Conservation (phyloP, 2,113 vertebrate species). For the Austrofundulus limnaeus region DNA sequence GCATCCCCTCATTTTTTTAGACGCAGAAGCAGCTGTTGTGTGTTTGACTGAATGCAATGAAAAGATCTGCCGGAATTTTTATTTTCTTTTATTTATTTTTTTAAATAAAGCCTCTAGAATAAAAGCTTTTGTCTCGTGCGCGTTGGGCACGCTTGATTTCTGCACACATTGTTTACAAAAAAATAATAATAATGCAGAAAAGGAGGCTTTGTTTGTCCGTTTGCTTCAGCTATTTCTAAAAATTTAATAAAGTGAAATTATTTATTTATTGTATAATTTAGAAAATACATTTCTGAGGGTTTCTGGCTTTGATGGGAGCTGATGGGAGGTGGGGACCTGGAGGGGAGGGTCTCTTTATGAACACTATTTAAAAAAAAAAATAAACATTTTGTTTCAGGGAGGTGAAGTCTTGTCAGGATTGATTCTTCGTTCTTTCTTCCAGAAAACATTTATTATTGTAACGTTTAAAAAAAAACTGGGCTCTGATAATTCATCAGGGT, state of each 20-base stretch:
- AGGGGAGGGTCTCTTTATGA: background rate
- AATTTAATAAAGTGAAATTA: too few relatives aligned
- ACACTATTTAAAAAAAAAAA: background rate
- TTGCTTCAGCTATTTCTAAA: too few relatives aligned
- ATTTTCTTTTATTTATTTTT: too few relatives aligned
- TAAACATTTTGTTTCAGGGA: too few relatives aligned
- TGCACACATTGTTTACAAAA: conserved; percentile 1
- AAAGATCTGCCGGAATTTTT: conserved; percentile 21
- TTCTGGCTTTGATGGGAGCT: conserved; percentile 41
- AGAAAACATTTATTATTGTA: background rate
- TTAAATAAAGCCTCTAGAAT: conserved; percentile 37
- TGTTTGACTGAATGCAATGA: conserved; percentile 21
- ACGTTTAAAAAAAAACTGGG: conserved; percentile 8
- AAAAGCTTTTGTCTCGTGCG: conserved; percentile 39
- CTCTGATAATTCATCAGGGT: conserved; percentile 32
- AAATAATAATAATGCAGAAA: background rate
- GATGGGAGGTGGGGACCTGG: background rate
- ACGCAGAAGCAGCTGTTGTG: conserved; percentile 20
- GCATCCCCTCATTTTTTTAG: conserved; percentile 76
- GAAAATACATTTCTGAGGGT: conserved; percentile 65
- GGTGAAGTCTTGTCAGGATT: too few relatives aligned
- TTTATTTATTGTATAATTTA: too few relatives aligned
- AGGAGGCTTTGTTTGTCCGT: conserved; percentile 1
- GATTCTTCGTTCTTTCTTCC: conserved; percentile 9
- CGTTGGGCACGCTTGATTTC: background rate